phyloP scores from a whole-genome alignment of 1,140 invertebrate species.

The Hycleus cichorii region DNA sequence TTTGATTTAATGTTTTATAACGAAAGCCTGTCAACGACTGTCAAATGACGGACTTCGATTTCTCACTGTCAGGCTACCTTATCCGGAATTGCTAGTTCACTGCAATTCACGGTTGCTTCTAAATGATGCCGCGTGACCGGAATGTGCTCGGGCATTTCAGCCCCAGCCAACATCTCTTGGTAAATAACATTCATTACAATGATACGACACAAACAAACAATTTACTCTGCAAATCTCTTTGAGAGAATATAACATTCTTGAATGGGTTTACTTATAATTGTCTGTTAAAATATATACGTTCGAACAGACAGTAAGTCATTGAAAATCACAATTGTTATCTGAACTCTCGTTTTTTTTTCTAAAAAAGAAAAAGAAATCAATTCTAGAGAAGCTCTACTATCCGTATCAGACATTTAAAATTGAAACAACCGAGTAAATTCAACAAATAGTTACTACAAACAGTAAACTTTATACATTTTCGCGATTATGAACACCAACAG shows the following conservation, averaged over 20 bases:
- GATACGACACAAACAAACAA: conserved; percentile 15
- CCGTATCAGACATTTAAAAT: too few species aligned
- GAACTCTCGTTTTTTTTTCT: background rate
- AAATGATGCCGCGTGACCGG: conserved; percentile 28
- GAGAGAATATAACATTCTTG: conserved; percentile 7
- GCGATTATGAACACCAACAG: too few species aligned
- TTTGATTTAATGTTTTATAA: conserved; percentile 10
- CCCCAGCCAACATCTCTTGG: background rate
- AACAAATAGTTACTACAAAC: too few species aligned
- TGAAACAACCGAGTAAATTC: too few species aligned
- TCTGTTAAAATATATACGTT: conserved; percentile 8
- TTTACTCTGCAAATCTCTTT: conserved; percentile 13
- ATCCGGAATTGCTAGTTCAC: conserved; percentile 30
- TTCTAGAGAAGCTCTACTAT: too few species aligned
- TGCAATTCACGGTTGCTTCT: conserved; percentile 26
- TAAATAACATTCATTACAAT: conserved; percentile 18
- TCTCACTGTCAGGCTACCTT: conserved; percentile 34
- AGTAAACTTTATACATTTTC: too few species aligned
- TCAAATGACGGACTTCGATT: conserved; percentile 30
- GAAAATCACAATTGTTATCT: conserved; percentile 5
- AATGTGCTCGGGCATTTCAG: conserved; percentile 19
- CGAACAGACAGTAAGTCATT: background rate
- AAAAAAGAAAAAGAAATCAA: too few species aligned
- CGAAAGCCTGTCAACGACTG: conserved; percentile 28
- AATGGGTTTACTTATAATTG: conserved; percentile 10